These are phyloP conservation scores for Plotosus lineatus DNA, from an alignment of 2,113 vertebrate species.

Conservation along the genomic window DNA sequence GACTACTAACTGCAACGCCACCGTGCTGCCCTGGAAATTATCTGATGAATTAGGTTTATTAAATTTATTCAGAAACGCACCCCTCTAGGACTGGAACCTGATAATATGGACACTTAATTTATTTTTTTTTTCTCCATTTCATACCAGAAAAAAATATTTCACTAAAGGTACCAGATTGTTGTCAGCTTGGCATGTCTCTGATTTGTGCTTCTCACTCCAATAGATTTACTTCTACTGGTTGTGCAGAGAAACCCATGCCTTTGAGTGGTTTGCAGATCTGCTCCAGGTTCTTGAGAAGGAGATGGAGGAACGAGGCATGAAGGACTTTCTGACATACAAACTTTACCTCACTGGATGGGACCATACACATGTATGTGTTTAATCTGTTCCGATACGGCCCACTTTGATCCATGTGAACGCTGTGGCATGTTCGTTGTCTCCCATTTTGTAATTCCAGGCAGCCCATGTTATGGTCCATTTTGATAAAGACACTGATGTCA, in stretches of 20 bases:
- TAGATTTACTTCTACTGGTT: conserved; percentile 97
- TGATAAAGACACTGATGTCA: conserved; percentile 75
- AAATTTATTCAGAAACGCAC: neutral
- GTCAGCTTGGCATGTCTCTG: neutral
- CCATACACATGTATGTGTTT: conserved; percentile 74
- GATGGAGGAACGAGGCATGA: conserved; percentile 84
- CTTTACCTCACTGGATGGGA: conserved; percentile 90
- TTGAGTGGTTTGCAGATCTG: conserved; percentile 90
- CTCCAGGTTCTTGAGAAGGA: conserved; percentile 84
- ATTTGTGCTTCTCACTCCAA: conserved; percentile 47
- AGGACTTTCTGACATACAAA: conserved; percentile 84
- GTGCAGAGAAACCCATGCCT: conserved; percentile 86
- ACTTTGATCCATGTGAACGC: neutral
- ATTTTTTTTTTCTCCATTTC: neutral
- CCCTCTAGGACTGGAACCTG: neutral
- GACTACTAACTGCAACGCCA: too few species aligned
- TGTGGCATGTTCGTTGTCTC: too few species aligned
- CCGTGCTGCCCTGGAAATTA: neutral
- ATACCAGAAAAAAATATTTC: neutral
- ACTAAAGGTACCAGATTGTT: neutral
- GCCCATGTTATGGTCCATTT: conserved; percentile 75
- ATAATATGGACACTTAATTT: neutral
- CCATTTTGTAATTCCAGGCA: conserved; percentile 51
- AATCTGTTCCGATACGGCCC: neutral
- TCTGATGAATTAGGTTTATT: neutral